Conservation (phyloP, 2,797 vertebrate genomes). For the Siniperca scherzeri region DNA sequence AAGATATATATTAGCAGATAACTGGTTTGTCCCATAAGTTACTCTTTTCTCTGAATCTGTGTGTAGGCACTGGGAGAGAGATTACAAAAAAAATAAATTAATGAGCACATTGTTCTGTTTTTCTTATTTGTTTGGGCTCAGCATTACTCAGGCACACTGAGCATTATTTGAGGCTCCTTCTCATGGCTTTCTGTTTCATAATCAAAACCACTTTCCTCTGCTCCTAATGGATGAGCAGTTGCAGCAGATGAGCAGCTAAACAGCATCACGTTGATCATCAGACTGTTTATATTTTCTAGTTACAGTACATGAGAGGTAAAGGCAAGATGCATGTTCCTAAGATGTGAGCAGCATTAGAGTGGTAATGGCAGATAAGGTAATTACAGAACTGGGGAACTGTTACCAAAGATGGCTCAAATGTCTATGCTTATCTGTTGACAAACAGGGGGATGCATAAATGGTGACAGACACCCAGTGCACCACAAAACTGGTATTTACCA, state of each 20-base stretch:
- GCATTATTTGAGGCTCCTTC: constrained; percentile 44
- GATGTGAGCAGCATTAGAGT: constrained; percentile 76
- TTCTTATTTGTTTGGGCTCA: constrained; percentile 34
- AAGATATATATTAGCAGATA: constrained; percentile 72
- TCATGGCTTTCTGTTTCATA: constrained; percentile 41
- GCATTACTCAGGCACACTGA: constrained; percentile 43
- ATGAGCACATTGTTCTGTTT: constrained; percentile 39
- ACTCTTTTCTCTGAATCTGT: constrained; percentile 40
- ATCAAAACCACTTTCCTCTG: constrained; percentile 61
- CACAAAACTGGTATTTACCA: no score
- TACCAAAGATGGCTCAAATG: no score
- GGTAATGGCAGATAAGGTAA: not conserved
- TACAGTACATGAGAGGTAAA: constrained; percentile 72
- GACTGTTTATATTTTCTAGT: constrained; percentile 70
- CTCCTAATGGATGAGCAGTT: constrained; percentile 50
- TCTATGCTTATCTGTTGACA: no score
- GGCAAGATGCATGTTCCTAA: constrained; percentile 77
- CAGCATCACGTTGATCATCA: constrained; percentile 64
- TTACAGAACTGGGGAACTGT: no score
- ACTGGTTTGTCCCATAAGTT: constrained; percentile 56
- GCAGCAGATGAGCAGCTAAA: constrained; percentile 66
- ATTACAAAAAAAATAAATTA: constrained; percentile 28
- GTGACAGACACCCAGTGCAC: no score
- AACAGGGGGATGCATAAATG: no score
- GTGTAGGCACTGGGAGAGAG: constrained; percentile 12